phyloP scores from a whole-genome alignment of 64 coral and sea anemone species.

The Dendronephthya gigantea region DNA sequence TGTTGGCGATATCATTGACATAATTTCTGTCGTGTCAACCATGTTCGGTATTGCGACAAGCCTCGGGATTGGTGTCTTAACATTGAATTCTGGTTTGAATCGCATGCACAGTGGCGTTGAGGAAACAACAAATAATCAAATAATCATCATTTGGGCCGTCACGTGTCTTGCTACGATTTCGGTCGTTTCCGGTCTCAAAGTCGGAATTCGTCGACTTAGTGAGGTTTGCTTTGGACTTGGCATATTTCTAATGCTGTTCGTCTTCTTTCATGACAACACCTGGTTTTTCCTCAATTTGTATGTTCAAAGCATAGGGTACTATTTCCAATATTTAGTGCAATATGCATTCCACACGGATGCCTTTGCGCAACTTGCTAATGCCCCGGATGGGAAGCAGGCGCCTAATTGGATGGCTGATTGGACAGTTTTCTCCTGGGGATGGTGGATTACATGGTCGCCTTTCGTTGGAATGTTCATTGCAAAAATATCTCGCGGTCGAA shows the following conservation, averaged over 20 bases:
- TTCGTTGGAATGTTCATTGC: background rate
- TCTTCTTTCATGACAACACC: background rate
- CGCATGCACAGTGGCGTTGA: background rate
- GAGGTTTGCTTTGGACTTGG: background rate
- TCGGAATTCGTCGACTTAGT: background rate
- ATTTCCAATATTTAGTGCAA: background rate
- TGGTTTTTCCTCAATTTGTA: constrained; percentile 6
- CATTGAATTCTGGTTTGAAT: constrained; percentile 1
- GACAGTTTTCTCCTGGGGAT: background rate
- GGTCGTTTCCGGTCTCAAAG: background rate
- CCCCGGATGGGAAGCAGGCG: background rate
- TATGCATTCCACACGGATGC: background rate
- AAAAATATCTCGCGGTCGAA: background rate
- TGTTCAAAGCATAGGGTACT: background rate
- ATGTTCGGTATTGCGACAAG: background rate
- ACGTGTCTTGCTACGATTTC: background rate
- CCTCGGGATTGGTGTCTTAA: background rate
- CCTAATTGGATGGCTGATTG: background rate
- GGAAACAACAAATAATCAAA: background rate
- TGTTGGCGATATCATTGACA: background rate
- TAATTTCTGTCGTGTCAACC: background rate
- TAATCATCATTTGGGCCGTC: background rate
- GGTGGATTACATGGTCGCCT: background rate
- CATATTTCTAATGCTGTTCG: constrained; percentile 8
- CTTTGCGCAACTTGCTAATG: background rate